A percentile compares a stretch with the other conserved stretches of the same genome.
Evolutionary conservation across 2,797 vertebrate genomes (phyloP).

Genomic region (Poeciliopsis presidionis): DNA sequence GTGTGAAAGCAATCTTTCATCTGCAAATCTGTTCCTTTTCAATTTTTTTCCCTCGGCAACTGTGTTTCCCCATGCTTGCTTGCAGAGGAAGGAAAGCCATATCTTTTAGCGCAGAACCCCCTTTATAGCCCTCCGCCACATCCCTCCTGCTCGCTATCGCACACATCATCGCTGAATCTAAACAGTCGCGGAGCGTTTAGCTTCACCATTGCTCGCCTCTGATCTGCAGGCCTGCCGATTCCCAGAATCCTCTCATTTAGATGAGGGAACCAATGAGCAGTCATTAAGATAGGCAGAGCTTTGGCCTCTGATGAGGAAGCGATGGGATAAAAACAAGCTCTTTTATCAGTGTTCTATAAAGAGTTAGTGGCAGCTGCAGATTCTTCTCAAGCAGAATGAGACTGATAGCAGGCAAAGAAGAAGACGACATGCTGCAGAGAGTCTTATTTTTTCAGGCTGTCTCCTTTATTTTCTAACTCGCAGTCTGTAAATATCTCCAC

Average conservation of each 20-base stretch:
- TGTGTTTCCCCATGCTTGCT: conserved; percentile 50
- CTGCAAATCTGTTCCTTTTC: conserved; percentile 33
- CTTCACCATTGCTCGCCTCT: conserved; percentile 62
- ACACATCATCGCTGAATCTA: conserved; percentile 71
- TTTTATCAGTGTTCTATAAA: conserved; percentile 70
- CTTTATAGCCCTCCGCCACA: conserved; percentile 20
- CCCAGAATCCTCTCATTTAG: conserved; percentile 67
- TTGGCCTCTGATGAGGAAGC: conserved; percentile 73
- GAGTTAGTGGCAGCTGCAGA: conserved; percentile 53
- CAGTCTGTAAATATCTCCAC: conserved; percentile 62
- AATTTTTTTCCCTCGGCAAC: neutral
- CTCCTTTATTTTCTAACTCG: conserved; percentile 55
- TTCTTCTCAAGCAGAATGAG: conserved; percentile 60
- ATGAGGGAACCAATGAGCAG: conserved; percentile 57
- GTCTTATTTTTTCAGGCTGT: conserved; percentile 62
- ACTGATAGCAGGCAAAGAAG: conserved; percentile 17
- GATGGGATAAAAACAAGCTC: conserved; percentile 60
- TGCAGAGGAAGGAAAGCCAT: conserved; percentile 76
- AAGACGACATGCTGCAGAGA: conserved; percentile 24
- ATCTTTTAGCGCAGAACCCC: conserved; percentile 69
- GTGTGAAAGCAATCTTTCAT: conserved; percentile 47
- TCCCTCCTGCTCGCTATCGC: conserved; percentile 67
- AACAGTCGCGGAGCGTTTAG: conserved; percentile 73
- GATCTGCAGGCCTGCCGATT: conserved; percentile 70
- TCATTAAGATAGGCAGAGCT: conserved; percentile 74